Conservation (phyloP, 2,113 vertebrate species). For the Leucoraja erinaceus region DNA sequence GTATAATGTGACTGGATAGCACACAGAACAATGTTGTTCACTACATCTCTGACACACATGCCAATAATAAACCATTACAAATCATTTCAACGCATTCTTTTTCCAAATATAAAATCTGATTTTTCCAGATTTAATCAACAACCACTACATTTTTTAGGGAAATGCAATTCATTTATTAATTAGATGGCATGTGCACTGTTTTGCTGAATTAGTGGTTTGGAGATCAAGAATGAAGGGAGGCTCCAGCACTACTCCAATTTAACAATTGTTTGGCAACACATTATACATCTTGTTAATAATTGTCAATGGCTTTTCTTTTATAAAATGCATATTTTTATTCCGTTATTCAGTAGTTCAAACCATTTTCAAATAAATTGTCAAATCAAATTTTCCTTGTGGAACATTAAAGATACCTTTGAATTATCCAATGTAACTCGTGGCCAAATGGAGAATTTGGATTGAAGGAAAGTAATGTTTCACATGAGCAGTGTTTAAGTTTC, state of each 20-base stretch:
- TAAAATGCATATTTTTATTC: neutral
- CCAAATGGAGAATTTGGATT: neutral
- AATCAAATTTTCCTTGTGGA: constrained; percentile 5
- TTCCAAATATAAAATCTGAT: neutral
- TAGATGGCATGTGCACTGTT: neutral
- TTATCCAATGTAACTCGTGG: neutral
- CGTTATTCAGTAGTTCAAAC: neutral
- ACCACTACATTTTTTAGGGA: neutral
- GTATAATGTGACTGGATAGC: too few relatives aligned
- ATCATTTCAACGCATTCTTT: neutral
- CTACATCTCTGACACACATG: too few relatives aligned
- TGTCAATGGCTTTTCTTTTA: neutral
- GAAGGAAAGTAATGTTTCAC: neutral
- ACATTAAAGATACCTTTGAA: neutral
- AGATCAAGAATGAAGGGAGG: neutral
- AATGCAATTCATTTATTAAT: neutral
- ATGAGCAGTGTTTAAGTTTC: neutral
- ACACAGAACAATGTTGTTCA: too few relatives aligned
- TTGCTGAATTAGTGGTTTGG: neutral
- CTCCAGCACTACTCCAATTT: neutral
- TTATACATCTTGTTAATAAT: neutral
- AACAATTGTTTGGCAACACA: neutral
- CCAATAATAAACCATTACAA: too few relatives aligned
- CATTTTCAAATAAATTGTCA: neutral
- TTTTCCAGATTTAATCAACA: neutral